Evolutionary conservation across 2,888 invertebrate species (phyloP), one percentile per base, ranked within the genome.

Genomic region (Gisinianus flammeolus): DNA sequence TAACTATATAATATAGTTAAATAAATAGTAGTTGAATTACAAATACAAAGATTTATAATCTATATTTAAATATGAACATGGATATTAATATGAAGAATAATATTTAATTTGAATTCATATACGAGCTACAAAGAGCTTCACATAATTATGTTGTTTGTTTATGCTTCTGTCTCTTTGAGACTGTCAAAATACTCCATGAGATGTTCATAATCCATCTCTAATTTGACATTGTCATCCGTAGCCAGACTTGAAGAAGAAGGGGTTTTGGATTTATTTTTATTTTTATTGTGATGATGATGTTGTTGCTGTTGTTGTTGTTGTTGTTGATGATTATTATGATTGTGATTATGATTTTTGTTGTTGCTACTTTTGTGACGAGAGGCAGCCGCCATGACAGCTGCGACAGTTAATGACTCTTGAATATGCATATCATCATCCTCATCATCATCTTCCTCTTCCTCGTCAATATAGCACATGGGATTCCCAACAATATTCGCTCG

Each of bases 101-200:
- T n/a, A n/a, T n/a, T n/a, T n/a, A n/a, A n/a, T n/a, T n/a, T n/a
- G n/a, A n/a, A n/a, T n/a, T n/a, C n/a, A n/a, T n/a, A n/a, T n/a
- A n/a, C n/a, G n/a, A n/a, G n/a, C n/a, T n/a, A n/a, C n/a, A n/a
- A n/a, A n/a, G n/a, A n/a, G n/a, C n/a, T n/a, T n/a, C n/a, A n/a
- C n/a, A n/a, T n/a, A n/a, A n/a, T n/a, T n/a, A n/a, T n/a, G n/a
- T n/a, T n/a, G n/a, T n/a, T n/a, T n/a, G n/a, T n/a, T n/a, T 86
- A 89, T 81, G 90, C 90, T 83, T 89, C 89, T 1, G 90, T 90
- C 90, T 96, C 96, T 91, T 97, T 97, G 87, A 98, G 91, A 90
- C 96, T 97, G 90, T 97, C 96, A 90, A 98, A 97, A 89, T 97
- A 97, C 88, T 96, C 94, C 94, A 97, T 95, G 88, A 98, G 94